These are phyloP conservation scores for Hyles euphorbiae DNA, from an alignment of 1,140 invertebrate genomes.

Conservation along the genomic window DNA sequence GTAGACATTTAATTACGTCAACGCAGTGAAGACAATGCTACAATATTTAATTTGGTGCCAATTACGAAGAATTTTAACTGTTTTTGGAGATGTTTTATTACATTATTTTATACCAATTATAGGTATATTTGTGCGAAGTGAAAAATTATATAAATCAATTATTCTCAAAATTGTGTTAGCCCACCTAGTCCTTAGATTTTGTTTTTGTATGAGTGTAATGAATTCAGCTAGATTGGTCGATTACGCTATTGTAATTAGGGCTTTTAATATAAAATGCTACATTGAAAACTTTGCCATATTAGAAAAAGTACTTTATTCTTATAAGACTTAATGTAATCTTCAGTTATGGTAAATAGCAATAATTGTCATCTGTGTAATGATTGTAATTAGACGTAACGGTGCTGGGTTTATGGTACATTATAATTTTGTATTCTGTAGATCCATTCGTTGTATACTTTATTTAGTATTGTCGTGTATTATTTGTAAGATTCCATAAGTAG, in stretches of 20 bases:
- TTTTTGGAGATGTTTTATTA: conserved; percentile 15
- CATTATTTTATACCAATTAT: conserved; percentile 13
- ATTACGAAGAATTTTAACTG: conserved; percentile 20
- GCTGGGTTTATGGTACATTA: conserved; percentile 69
- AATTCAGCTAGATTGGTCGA: conserved; percentile 54
- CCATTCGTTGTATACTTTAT: conserved; percentile 62
- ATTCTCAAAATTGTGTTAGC: conserved; percentile 64
- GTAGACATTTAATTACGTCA: too few species aligned
- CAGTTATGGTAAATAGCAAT: conserved; percentile 55
- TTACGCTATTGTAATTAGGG: conserved; percentile 55
- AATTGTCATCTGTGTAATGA: conserved; percentile 60
- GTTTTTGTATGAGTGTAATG: conserved; percentile 40
- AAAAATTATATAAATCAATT: not conserved
- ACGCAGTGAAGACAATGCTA: not conserved
- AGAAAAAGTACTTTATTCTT: conserved; percentile 71
- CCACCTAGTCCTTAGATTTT: conserved; percentile 71
- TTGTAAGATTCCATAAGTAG: conserved; percentile 52
- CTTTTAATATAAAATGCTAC: conserved; percentile 63
- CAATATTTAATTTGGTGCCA: conserved; percentile 22
- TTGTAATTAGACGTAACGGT: conserved; percentile 70
- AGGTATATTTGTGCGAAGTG: not conserved
- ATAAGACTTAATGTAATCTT: conserved; percentile 69
- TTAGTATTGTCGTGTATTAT: conserved; percentile 61
- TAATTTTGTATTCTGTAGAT: conserved; percentile 66
- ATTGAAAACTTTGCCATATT: conserved; percentile 76